Percentiles rank a stretch among this genome's conserved stretches.
phyloP scores from a whole-genome alignment of 1,140 invertebrate species.

The Drosophila sucinea region DNA sequence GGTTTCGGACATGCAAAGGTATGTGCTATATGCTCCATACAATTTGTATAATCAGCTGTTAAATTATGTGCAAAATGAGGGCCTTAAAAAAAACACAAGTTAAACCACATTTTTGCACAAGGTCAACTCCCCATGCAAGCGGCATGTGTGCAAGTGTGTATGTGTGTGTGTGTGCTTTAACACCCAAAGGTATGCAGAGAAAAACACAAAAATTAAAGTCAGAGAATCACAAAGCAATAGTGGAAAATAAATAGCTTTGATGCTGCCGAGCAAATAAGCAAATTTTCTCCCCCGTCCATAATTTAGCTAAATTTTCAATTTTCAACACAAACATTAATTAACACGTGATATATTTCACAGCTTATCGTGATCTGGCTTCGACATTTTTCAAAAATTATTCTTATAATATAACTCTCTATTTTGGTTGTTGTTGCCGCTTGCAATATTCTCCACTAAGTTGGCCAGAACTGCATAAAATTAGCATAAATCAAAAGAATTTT shows the following conservation, averaged over 20 bases:
- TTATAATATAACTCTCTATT: conserved; percentile 12
- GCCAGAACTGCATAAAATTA: conserved; percentile 62
- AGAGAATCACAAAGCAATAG: background rate
- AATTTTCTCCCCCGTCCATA: background rate
- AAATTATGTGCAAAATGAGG: conserved; percentile 70
- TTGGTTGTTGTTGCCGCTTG: conserved; percentile 6
- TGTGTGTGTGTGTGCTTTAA: conserved; percentile 13
- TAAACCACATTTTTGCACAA: conserved; percentile 21
- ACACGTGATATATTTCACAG: conserved; percentile 71
- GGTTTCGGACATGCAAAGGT: conserved; percentile 69
- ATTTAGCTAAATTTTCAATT: conserved; percentile 57
- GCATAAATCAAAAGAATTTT: conserved; percentile 66
- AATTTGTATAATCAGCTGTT: conserved; percentile 75
- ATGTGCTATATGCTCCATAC: conserved; percentile 11
- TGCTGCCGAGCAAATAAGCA: conserved; percentile 35
- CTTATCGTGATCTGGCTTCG: conserved; percentile 65
- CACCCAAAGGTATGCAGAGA: conserved; percentile 38
- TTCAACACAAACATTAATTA: conserved; percentile 71
- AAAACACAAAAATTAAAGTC: background rate
- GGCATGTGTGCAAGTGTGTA: conserved; percentile 17
- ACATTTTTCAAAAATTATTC: conserved; percentile 60
- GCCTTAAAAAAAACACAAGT: conserved; percentile 7
- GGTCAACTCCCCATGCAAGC: conserved; percentile 17
- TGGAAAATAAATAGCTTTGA: conserved; percentile 10
- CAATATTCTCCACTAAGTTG: conserved; percentile 19